A percentile compares a stretch with the other conserved stretches of the same genome.
phyloP scores from a whole-genome alignment of 2,797 vertebrate species.

The Anguilla marmorata region DNA sequence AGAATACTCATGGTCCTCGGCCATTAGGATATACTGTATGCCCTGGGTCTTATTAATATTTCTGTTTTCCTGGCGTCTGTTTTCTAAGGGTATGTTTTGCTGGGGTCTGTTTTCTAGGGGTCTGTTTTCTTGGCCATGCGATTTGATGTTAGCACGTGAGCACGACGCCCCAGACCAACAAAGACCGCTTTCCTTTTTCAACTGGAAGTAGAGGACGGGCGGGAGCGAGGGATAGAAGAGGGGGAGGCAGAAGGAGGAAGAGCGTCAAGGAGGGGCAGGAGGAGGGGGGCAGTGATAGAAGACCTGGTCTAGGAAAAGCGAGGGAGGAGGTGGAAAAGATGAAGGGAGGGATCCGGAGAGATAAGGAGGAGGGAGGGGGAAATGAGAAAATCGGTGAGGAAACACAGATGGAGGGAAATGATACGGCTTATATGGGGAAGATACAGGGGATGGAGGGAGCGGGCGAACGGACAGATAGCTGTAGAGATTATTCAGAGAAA shows the following conservation, averaged over 20 bases:
- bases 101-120: too few relatives aligned
- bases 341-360: not conserved
- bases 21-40: not conserved
- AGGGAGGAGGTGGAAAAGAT: not conserved
- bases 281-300: slow-evolving; percentile 6
- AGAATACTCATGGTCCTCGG: not conserved
- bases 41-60: slow-evolving; percentile 7
- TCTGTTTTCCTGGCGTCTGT: not conserved
- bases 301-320: slow-evolving; percentile 5
- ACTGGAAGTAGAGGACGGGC: slow-evolving; percentile 20
- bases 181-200: slow-evolving; percentile 25
- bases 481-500: slow-evolving; percentile 13
- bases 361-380: not conserved
- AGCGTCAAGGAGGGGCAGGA: not conserved
- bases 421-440: not conserved
- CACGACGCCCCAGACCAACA: slow-evolving; percentile 20
- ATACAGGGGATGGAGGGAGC: not conserved
- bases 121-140: slow-evolving; percentile 19
- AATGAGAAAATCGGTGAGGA: slow-evolving; percentile 23
- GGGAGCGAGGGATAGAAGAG: not conserved
- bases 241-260: slow-evolving; percentile 4
- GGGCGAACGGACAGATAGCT: slow-evolving; percentile 22
- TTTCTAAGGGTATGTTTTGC: too few relatives aligned
- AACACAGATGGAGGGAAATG: slow-evolving; percentile 23
- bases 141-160: slow-evolving; percentile 7